Evolutionary conservation across 2,113 vertebrate genomes (phyloP).

Genomic region (Irena cyanogastra): DNA sequence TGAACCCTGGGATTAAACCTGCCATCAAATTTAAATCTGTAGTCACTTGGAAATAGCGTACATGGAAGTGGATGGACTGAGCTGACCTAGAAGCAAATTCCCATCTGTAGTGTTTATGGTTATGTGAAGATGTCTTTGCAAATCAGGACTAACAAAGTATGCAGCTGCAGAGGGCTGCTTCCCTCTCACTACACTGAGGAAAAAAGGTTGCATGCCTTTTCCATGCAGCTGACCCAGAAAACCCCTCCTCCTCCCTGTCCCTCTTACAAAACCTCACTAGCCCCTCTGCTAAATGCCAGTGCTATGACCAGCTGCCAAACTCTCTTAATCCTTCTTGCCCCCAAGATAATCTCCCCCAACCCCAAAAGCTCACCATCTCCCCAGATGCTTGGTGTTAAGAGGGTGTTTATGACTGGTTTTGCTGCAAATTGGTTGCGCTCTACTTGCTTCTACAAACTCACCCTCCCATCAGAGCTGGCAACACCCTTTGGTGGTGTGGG

Average conservation of each 20-base stretch:
- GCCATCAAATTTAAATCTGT: neutral
- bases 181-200: neutral
- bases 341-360: slow-evolving; percentile 42
- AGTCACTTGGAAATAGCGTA: neutral
- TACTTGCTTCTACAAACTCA: neutral
- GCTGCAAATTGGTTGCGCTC: neutral
- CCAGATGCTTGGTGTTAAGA: neutral
- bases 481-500: slow-evolving; percentile 17
- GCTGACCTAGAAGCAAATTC: slow-evolving; percentile 51
- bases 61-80: slow-evolving; percentile 1
- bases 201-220: slow-evolving; percentile 1
- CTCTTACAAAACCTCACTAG: neutral
- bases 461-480: neutral
- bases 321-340: slow-evolving; percentile 15
- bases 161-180: neutral
- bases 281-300: neutral
- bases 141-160: slow-evolving; percentile 38
- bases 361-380: slow-evolving; percentile 22
- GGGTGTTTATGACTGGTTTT: neutral
- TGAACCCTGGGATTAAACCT: slow-evolving; percentile 24
- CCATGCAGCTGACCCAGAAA: slow-evolving; percentile 47
- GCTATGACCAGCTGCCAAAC: slow-evolving; percentile 38
- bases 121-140: slow-evolving; percentile 48
- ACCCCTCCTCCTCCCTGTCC: neutral
- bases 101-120: slow-evolving; percentile 44